Conservation (phyloP, 2,888 invertebrate species). For the Ditylenchus weischeri region DNA sequence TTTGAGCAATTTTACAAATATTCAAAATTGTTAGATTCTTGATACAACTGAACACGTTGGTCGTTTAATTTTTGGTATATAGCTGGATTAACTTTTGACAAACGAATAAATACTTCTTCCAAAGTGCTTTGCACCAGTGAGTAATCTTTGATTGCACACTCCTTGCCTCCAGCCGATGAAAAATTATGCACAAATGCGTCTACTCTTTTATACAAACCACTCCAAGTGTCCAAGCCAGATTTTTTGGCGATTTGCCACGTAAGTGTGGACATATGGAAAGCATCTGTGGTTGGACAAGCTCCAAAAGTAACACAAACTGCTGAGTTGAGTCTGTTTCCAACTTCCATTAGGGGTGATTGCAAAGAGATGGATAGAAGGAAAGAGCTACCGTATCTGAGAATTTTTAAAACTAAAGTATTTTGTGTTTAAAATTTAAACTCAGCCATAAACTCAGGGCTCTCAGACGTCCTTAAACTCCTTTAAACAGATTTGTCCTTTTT, state of each 20-base stretch:
- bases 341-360: neutral
- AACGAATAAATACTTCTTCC: slow-evolving; percentile 8
- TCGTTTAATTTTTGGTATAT: neutral
- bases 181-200: slow-evolving; percentile 6
- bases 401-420: neutral
- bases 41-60: too few relatives aligned
- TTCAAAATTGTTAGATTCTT: too few relatives aligned
- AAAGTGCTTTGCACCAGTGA: slow-evolving; percentile 6
- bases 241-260: slow-evolving; percentile 1
- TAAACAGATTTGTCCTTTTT: too few relatives aligned
- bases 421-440: too few relatives aligned
- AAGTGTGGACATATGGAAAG: neutral
- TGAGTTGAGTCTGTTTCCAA: neutral
- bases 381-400: neutral
- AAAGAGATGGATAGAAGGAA: slow-evolving; percentile 1
- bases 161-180: neutral
- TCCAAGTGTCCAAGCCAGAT: neutral
- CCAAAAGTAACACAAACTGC: slow-evolving; percentile 3
- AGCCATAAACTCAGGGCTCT: too few relatives aligned
- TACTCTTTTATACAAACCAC: neutral
- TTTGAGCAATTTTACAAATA: too few relatives aligned
- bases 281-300: neutral
- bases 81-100: neutral
- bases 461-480: too few relatives aligned
- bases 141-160: neutral